phyloP scores from a whole-genome alignment of 92 coral and sea anemone species.

The Zoanthus sansibaricus region DNA sequence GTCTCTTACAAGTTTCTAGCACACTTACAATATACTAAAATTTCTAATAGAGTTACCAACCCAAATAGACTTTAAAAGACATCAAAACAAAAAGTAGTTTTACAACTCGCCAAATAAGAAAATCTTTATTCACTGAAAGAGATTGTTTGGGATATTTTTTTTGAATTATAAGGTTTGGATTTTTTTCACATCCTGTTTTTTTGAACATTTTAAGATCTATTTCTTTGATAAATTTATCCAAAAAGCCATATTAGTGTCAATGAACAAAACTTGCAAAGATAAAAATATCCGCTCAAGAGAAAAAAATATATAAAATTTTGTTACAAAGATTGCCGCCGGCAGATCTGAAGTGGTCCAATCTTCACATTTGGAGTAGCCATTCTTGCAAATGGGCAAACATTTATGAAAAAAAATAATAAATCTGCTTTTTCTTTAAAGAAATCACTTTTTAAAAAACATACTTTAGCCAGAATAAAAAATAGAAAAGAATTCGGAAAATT shows the following conservation, averaged over 20 bases:
- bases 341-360: constrained; percentile 26
- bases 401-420: constrained; percentile 3
- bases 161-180: constrained; percentile 14
- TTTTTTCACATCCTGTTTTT: constrained; percentile 26
- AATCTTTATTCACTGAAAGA: constrained; percentile 9
- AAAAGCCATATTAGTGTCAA: constrained; percentile 23
- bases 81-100: constrained; percentile 1
- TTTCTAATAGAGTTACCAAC: constrained; percentile 38
- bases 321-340: constrained; percentile 33
- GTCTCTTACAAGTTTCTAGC: constrained; percentile 12
- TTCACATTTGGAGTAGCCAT: constrained; percentile 21
- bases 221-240: constrained; percentile 27
- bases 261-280: constrained; percentile 19
- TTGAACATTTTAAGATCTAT: constrained; percentile 35
- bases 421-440: constrained; percentile 19
- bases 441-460: neutral
- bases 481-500: neutral
- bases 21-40: constrained; percentile 33
- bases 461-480: constrained; percentile 3
- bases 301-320: neutral
- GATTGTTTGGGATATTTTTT: neutral
- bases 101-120: constrained; percentile 8
- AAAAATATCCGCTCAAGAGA: constrained; percentile 37
- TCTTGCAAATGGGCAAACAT: constrained; percentile 16
- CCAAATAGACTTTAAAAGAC: constrained; percentile 25